Conservation (phyloP, 2,888 invertebrate genomes). For the Anagyrus pseudococci region DNA sequence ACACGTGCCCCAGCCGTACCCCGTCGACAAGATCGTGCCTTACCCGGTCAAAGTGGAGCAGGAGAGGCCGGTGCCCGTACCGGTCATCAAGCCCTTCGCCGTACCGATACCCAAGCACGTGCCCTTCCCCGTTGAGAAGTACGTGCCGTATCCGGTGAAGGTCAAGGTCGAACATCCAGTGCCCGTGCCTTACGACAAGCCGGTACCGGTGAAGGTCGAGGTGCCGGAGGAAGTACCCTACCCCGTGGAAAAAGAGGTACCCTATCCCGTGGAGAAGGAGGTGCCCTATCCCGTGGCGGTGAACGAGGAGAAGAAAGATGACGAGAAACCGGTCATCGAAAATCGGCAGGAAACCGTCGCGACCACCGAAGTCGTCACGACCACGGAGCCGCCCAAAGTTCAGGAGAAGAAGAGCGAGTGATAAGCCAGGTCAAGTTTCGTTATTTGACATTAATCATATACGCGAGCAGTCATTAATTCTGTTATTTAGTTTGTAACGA, state of each 20-base stretch:
- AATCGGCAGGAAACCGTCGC: not conserved
- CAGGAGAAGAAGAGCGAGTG: slow-evolving; percentile 27
- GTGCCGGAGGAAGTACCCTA: slow-evolving; percentile 76
- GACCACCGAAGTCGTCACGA: not conserved
- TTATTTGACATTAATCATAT: not conserved
- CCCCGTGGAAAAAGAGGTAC: slow-evolving; percentile 72
- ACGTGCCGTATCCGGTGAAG: slow-evolving; percentile 71
- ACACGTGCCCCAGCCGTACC: slow-evolving; percentile 75
- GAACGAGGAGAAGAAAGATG: slow-evolving; percentile 60
- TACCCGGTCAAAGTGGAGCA: slow-evolving; percentile 71
- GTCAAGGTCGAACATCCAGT: slow-evolving; percentile 73
- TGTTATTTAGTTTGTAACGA: slow-evolving; percentile 27
- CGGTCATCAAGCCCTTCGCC: slow-evolving; percentile 64
- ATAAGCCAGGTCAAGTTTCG: not conserved
- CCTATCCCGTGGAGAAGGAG: slow-evolving; percentile 69
- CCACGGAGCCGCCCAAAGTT: slow-evolving; percentile 34
- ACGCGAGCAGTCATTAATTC: not conserved
- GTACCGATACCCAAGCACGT: slow-evolving; percentile 75
- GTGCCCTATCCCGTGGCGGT: slow-evolving; percentile 68
- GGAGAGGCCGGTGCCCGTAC: slow-evolving; percentile 71
- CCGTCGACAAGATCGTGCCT: slow-evolving; percentile 75
- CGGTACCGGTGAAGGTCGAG: slow-evolving; percentile 75
- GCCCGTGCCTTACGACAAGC: slow-evolving; percentile 76
- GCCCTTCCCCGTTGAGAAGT: slow-evolving; percentile 74
- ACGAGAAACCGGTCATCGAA: not conserved